These are phyloP conservation scores for Formicarius rufipectus DNA, from an alignment of 2,113 vertebrate genomes.

Conservation along the genomic window DNA sequence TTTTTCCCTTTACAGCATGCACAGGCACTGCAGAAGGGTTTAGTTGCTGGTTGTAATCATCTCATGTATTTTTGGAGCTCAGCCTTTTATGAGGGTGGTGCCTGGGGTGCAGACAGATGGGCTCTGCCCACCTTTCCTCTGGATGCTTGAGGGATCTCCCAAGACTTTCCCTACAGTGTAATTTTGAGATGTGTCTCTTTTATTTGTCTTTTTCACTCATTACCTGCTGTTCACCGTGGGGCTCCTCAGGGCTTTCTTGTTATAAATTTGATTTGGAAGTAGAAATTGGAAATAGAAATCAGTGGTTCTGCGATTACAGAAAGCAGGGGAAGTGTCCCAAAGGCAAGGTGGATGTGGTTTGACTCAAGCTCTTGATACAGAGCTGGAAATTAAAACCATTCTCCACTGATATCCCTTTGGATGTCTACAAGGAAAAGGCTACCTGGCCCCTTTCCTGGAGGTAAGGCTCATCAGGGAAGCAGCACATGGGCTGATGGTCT, in stretches of 20 bases:
- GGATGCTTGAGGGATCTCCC: not conserved
- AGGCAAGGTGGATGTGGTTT: not conserved
- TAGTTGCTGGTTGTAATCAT: not conserved
- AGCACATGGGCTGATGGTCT: not conserved
- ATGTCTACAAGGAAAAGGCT: not conserved
- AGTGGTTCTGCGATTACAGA: not conserved
- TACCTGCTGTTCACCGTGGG: not conserved
- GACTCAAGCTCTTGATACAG: not conserved
- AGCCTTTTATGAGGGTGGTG: not conserved
- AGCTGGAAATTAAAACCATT: constrained; percentile 33
- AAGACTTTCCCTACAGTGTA: not conserved
- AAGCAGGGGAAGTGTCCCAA: not conserved
- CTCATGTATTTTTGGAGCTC: not conserved
- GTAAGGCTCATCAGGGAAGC: not conserved
- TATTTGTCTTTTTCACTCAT: constrained; percentile 28
- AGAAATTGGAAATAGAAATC: constrained; percentile 44
- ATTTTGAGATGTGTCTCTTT: not conserved
- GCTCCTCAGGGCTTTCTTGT: constrained; percentile 9
- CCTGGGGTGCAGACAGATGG: not conserved
- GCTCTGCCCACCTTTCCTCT: not conserved
- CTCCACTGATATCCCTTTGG: not conserved
- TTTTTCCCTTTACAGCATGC: not conserved
- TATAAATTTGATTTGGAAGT: constrained; percentile 50
- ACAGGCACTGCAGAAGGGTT: not conserved
- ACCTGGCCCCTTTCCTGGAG: constrained; percentile 8